Evolutionary conservation across 2,888 invertebrate species (phyloP).

Genomic region (Arenicola marina): DNA sequence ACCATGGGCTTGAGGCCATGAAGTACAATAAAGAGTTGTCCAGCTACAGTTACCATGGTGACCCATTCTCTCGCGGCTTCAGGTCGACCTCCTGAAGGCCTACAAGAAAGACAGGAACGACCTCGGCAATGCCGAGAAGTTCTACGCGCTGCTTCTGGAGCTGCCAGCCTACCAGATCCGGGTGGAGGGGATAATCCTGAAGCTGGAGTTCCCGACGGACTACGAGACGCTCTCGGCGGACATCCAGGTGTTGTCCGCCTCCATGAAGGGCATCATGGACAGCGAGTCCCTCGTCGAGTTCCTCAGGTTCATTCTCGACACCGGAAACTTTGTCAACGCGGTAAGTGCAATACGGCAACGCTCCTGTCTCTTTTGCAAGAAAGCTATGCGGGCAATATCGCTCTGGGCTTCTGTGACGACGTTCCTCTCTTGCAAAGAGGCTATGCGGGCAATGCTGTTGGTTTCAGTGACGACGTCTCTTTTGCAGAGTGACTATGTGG

Average conservation of each 20-base stretch:
- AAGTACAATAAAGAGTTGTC: no score
- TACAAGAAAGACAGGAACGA: slow-evolving; percentile 84
- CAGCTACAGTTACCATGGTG: no score
- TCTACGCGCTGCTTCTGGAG: slow-evolving; percentile 81
- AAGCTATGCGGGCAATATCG: no score
- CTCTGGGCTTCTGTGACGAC: no score
- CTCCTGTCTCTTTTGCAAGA: no score
- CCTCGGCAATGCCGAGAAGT: slow-evolving; percentile 93
- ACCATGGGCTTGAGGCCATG: no score
- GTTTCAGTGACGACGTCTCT: no score
- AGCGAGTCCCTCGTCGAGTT: slow-evolving; percentile 81
- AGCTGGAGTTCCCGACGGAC: slow-evolving; percentile 83
- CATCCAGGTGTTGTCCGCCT: slow-evolving; percentile 85
- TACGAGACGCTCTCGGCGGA: slow-evolving; percentile 87
- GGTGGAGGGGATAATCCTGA: slow-evolving; percentile 91
- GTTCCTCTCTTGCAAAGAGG: no score
- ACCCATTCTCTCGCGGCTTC: background rate
- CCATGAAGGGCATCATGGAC: slow-evolving; percentile 74
- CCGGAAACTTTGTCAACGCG: slow-evolving; percentile 97
- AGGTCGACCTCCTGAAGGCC: slow-evolving; percentile 82
- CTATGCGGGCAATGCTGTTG: no score
- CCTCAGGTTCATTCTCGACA: slow-evolving; percentile 87
- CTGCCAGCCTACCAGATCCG: slow-evolving; percentile 86
- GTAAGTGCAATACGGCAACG: no score
- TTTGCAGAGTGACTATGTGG: no score